Conservation (phyloP, 2,797 vertebrate genomes). For the Simalia tracyae region DNA sequence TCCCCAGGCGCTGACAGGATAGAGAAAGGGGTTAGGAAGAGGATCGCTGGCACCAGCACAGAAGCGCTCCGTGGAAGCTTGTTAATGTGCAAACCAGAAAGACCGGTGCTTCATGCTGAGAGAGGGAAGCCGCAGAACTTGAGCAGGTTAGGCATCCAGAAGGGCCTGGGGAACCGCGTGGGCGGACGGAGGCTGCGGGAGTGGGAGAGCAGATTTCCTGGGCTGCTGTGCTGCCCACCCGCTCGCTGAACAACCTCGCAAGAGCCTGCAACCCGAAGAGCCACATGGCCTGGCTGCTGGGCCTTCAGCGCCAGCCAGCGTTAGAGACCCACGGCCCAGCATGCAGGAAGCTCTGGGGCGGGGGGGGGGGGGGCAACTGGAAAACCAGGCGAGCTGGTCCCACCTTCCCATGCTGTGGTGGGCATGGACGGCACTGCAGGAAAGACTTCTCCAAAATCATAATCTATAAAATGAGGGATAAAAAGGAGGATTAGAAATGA, state of each 20-base stretch:
- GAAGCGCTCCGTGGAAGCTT: not conserved
- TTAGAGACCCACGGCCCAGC: constrained; percentile 57
- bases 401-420: constrained; percentile 99
- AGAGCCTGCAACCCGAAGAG: too few species aligned
- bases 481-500: constrained; percentile 85
- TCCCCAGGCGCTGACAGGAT: not conserved
- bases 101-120: not conserved
- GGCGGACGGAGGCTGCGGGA: not conserved
- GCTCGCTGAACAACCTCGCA: not conserved
- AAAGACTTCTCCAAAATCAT: constrained; percentile 99
- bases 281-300: not conserved
- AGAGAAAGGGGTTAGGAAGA: not conserved
- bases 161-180: not conserved
- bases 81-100: constrained; percentile 7
- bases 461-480: constrained; percentile 97
- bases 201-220: not conserved
- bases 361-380: constrained; percentile 55
- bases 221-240: not conserved
- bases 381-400: constrained; percentile 78
- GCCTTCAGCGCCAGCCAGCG: accelerated
- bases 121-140: not conserved
- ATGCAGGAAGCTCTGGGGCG: constrained; percentile 76
- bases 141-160: not conserved
- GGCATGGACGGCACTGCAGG: constrained; percentile 96
- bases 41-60: not conserved